These are phyloP conservation scores for Diarsia brunnea DNA, from an alignment of 2,888 invertebrate genomes.

Conservation along the genomic window DNA sequence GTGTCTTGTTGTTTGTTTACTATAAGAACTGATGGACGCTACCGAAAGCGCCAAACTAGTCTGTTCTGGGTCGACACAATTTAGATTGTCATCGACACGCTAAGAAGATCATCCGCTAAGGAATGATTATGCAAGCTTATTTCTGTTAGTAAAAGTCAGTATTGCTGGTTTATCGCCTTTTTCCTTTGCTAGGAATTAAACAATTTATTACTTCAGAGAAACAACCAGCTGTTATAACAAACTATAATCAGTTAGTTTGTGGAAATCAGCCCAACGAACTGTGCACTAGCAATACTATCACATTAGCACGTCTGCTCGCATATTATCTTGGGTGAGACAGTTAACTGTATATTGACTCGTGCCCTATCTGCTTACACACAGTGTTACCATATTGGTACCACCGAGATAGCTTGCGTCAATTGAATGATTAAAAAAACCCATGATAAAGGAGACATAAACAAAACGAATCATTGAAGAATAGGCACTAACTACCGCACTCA, in stretches of 20 bases:
- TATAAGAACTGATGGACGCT: no score
- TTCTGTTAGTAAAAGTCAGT: not conserved
- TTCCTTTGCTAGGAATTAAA: not conserved
- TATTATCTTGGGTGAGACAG: slow-evolving; percentile 7
- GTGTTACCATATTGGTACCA: not conserved
- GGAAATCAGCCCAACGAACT: not conserved
- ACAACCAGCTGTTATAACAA: not conserved
- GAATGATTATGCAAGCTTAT: not conserved
- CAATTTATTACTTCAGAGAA: not conserved
- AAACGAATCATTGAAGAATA: slow-evolving; percentile 11
- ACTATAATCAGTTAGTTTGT: not conserved
- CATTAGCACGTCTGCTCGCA: not conserved
- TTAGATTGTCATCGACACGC: no score
- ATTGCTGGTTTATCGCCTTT: not conserved
- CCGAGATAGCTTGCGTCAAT: slow-evolving; percentile 12
- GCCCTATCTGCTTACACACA: slow-evolving; percentile 19
- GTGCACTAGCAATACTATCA: not conserved
- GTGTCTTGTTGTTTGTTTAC: no score
- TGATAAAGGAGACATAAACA: slow-evolving; percentile 4
- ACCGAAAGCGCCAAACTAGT: no score
- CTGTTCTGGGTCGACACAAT: no score
- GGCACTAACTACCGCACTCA: no score
- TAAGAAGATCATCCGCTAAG: not conserved
- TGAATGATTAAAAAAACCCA: slow-evolving; percentile 5
- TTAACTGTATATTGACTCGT: slow-evolving; percentile 1